Evolutionary conservation across 2,888 invertebrate species (phyloP), one percentile per base, ranked within the genome.

Genomic region (Hypomecis punctinalis): DNA sequence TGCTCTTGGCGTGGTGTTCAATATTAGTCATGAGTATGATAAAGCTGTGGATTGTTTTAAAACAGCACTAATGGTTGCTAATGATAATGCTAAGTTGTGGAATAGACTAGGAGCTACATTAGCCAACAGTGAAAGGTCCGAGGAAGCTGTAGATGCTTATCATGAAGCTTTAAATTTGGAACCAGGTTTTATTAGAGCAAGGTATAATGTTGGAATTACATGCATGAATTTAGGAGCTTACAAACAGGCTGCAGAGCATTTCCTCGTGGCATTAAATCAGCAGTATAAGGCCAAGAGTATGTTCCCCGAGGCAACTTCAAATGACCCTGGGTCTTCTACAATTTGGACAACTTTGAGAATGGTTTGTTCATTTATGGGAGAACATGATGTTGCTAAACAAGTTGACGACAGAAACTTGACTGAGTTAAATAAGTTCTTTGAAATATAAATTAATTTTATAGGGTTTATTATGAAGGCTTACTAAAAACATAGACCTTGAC

Each of bases 151-250:
- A 6, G 97, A 98, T 72, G 99, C 99, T 0, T 99, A 99, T 85
- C 97, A 98, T 81, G 95, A 95, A 78, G 99, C 99, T 43, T 93
- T 99, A 56, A 95, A 97, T 81, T 92, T 99, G 55, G 96, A 97
- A 67, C 99, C 99, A 6, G 99, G 99, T 2, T 99, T 98, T 86
- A 98, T 99, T 69, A 94, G 99, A 65, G 99, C 99, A 6, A 94
- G 99, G 67, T 99, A 99, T 85, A 99, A 99, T 93, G 96, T 99
- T 64, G 99, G 99, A 36, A 99, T 99, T 61, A 98, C 98, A 66
- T 99, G 99, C 84, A 97, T 99, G 90, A 99, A 99, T 89, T 94
- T 99, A 51, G 96, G 97, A 75, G 98, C 98, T 49, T 97, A 99
- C 82, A 98, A 96, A 80, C 97, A 99, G 91, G 99, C 99, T 6